A percentile compares a stretch with the other conserved stretches of the same genome.
Conservation (phyloP, 2,113 vertebrate species). For the Clarias macrocephalus region DNA sequence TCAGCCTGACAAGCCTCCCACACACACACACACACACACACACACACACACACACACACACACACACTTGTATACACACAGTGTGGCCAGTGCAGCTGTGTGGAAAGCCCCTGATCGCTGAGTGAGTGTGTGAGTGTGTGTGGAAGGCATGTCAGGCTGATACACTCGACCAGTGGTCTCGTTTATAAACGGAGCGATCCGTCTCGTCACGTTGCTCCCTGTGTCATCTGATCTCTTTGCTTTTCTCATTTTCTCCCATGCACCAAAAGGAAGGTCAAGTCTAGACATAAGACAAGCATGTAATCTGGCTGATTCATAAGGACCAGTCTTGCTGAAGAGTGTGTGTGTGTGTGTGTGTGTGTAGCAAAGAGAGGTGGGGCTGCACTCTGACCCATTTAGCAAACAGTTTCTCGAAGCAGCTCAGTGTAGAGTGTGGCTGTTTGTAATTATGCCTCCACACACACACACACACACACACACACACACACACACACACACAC, state of each 20-base stretch:
- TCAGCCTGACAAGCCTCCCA: neutral
- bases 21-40: neutral
- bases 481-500: neutral
- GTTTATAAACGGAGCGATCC: neutral
- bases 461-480: slow-evolving; percentile 5
- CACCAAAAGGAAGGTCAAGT: slow-evolving; percentile 25
- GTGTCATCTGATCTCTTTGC: slow-evolving; percentile 26
- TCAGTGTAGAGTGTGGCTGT: slow-evolving; percentile 52
- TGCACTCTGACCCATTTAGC: slow-evolving; percentile 64
- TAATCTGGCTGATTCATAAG: slow-evolving; percentile 52
- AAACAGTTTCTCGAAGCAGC: slow-evolving; percentile 49
- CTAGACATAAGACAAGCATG: slow-evolving; percentile 32
- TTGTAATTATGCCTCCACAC: slow-evolving; percentile 56
- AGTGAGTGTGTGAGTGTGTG: neutral
- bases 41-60: slow-evolving; percentile 18
- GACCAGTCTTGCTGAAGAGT: slow-evolving; percentile 30
- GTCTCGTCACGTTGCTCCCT: slow-evolving; percentile 45
- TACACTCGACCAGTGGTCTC: neutral
- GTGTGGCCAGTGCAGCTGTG: slow-evolving; percentile 46
- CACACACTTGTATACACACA: neutral
- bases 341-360: slow-evolving; percentile 30
- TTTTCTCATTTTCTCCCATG: slow-evolving; percentile 10
- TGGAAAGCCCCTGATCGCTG: slow-evolving; percentile 45
- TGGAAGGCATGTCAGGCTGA: neutral
- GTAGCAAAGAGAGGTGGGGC: slow-evolving; percentile 44